Evolutionary conservation across 2,113 vertebrate species (phyloP).

Genomic region (Mirounga angustirostris): DNA sequence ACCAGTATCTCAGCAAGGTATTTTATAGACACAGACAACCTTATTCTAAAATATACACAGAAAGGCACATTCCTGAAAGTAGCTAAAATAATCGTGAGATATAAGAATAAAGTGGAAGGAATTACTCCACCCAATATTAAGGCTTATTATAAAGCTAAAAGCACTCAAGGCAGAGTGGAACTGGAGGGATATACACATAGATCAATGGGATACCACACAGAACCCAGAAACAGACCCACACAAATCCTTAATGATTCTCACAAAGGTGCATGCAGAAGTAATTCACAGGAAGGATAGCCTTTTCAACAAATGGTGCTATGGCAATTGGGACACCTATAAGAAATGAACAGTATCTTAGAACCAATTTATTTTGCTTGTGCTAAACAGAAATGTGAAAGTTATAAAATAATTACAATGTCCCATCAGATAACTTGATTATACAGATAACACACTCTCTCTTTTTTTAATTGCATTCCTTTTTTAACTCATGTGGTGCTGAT

Average conservation of each 20-base stretch:
- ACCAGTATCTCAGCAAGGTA: background rate
- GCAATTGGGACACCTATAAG: background rate
- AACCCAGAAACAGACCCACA: background rate
- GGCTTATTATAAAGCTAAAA: background rate
- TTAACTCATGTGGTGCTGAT: background rate
- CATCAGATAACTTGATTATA: background rate
- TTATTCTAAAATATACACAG: background rate
- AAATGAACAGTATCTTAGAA: background rate
- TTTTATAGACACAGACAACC: background rate
- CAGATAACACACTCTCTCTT: background rate
- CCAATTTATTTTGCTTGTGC: background rate
- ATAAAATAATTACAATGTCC: background rate
- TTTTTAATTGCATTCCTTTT: background rate
- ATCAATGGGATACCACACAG: background rate
- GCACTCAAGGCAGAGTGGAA: background rate
- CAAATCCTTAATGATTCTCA: background rate
- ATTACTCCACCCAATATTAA: background rate
- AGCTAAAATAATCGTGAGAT: background rate
- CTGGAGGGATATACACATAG: background rate
- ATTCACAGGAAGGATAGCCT: background rate
- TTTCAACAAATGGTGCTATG: background rate
- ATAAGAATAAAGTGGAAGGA: constrained; percentile 4
- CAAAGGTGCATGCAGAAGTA: background rate
- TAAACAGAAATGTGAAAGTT: background rate
- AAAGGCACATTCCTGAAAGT: background rate